Evolutionary conservation across 2,113 vertebrate species (phyloP), one percentile per base, ranked within the genome.

Genomic region (Mesoclemmys tuberculata): DNA sequence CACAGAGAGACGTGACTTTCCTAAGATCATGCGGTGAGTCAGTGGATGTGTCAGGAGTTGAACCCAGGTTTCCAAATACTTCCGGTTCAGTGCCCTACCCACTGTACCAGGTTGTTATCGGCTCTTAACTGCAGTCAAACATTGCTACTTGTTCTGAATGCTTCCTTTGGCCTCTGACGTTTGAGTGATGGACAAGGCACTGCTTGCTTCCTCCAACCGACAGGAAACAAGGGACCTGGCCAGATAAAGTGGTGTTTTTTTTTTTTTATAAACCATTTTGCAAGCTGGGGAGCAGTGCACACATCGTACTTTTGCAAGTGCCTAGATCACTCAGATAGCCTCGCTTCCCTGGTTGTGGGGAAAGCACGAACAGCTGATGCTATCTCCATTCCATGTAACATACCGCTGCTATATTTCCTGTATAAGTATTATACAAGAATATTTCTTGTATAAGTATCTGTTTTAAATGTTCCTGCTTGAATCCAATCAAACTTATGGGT

Each of bases 371-470:
- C 85, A 94, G 84, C 87, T 78, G 0, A 1, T 87, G 89, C 86
- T 96, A 97, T 95, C 96, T 94, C 90, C 92, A 92, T 96, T 96
- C 94, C 92, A 94, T 91, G 95, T 80, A 8, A 95, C 96, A 97
- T 96, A 94, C 96, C 94, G 96, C 14, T 1, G 0, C 94, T 88
- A 88, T 90, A 89, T 91, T 87, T 92, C 49, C 83, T 93, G 81
- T 90, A 93, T 90, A 89, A 95, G 87, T 82, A 80, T 18, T 46
- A 46, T 46, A 46, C 46, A 16, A 64, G 95, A 90, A 88, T 90
- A 89, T 91, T 85, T 92, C 49, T 85, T 93, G 79, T 90, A 93
- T 90, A 89, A 95, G 88, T 84, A 82, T 18, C 5, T 2, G 26
- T 35, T 41, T 2, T 21, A 14, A 80, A 46, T 51, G 94, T 94